These are phyloP conservation scores for Amphilophus citrinellus DNA, from an alignment of 2,113 vertebrate species.

Conservation along the genomic window DNA sequence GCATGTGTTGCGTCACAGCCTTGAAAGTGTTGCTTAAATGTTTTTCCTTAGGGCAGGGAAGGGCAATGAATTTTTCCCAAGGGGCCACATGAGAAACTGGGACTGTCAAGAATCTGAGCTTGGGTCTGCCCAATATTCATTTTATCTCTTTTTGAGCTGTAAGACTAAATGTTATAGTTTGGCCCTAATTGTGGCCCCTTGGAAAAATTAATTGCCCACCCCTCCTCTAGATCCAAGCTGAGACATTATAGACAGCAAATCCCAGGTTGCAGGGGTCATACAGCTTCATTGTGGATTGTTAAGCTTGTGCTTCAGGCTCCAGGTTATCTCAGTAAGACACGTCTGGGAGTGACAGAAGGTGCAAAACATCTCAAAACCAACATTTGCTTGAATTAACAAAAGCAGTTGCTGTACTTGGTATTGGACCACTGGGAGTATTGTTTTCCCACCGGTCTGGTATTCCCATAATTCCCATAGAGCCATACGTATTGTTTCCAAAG, in stretches of 20 bases:
- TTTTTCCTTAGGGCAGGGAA: background rate
- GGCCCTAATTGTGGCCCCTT: background rate
- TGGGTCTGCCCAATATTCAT: background rate
- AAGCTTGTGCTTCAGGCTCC: background rate
- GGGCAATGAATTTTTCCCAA: background rate
- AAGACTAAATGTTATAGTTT: constrained; percentile 2
- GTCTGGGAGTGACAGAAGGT: background rate
- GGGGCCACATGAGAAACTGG: background rate
- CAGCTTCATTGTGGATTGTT: background rate
- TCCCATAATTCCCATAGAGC: constrained; percentile 9
- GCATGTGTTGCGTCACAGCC: background rate
- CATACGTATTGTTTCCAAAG: background rate
- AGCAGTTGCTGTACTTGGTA: constrained; percentile 4
- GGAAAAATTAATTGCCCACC: background rate
- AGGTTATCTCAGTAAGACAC: constrained; percentile 23
- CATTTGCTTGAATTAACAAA: constrained; percentile 36
- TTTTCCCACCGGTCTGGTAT: constrained; percentile 8
- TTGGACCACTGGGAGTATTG: constrained; percentile 11
- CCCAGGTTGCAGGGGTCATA: constrained; percentile 3
- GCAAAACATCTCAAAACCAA: constrained; percentile 49
- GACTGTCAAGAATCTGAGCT: background rate
- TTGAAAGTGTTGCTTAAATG: background rate
- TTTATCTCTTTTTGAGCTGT: background rate
- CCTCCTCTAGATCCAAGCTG: background rate
- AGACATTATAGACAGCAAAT: constrained; percentile 6